Percentiles rank a stretch among this genome's conserved stretches.
Evolutionary conservation across 2,888 invertebrate species (phyloP).

Genomic region (Ormyrus labotus): DNA sequence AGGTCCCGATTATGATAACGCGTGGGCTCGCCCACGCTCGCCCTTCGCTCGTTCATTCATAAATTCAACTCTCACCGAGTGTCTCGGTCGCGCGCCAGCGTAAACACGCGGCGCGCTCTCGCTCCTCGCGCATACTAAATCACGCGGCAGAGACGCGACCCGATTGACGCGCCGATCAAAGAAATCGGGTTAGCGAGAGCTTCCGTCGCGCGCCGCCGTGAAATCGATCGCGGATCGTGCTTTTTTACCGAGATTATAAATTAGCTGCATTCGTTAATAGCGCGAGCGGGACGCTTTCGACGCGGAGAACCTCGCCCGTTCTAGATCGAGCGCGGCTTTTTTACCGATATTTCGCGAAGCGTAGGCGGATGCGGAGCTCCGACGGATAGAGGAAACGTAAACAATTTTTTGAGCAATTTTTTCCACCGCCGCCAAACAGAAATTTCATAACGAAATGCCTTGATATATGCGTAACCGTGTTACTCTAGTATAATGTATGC

Average conservation of each 20-base stretch:
- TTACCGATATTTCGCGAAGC: not conserved
- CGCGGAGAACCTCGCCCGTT: not conserved
- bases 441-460: no score
- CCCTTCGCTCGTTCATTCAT: conserved; percentile 63
- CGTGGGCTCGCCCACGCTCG: conserved; percentile 71
- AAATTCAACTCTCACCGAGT: conserved; percentile 52
- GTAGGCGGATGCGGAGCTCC: conserved; percentile 20
- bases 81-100: conserved; percentile 51
- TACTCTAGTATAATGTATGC: no score
- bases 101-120: conserved; percentile 55
- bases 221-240: not conserved
- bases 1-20: conserved; percentile 74
- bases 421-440: no score
- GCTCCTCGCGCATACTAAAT: conserved; percentile 54
- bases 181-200: conserved; percentile 40
- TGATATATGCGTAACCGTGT: no score
- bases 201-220: not conserved
- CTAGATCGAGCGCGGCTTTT: conserved; percentile 14
- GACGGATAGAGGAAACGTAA: not conserved
- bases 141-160: conserved; percentile 34
- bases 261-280: conserved; percentile 28
- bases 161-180: conserved; percentile 52
- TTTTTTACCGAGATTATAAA: not conserved
- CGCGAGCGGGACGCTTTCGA: not conserved
- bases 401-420: not conserved